Percentiles rank a stretch among this genome's conserved stretches.
Conservation (phyloP, 2,797 vertebrate species). For the Lagodon rhomboides region DNA sequence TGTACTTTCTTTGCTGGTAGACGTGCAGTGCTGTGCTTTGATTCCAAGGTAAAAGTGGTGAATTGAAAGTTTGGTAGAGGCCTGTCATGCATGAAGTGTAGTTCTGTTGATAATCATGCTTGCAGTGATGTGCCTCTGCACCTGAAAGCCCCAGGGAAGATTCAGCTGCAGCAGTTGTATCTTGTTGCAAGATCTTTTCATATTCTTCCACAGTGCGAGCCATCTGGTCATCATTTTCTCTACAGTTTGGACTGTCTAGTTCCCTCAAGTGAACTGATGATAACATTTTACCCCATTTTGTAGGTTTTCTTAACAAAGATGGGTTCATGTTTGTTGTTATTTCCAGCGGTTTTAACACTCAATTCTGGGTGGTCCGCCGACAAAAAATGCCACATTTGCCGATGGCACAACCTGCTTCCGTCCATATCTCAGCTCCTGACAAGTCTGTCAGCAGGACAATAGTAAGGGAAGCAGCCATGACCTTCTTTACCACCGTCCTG, state of each 20-base stretch:
- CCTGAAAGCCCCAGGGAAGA: constrained; percentile 62
- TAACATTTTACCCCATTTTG: constrained; percentile 24
- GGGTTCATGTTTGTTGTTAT: constrained; percentile 46
- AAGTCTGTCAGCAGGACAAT: constrained; percentile 67
- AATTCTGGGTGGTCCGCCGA: constrained; percentile 73
- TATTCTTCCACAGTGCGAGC: constrained; percentile 11
- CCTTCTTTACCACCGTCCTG: constrained; percentile 53
- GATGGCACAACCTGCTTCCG: constrained; percentile 13
- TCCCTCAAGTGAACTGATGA: neutral
- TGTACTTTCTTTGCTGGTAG: constrained; percentile 6
- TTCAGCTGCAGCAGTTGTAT: constrained; percentile 35
- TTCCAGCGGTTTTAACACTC: constrained; percentile 30
- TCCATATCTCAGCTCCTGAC: constrained; percentile 60
- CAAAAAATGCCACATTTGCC: constrained; percentile 57
- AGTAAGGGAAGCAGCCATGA: constrained; percentile 50
- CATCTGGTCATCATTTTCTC: constrained; percentile 39
- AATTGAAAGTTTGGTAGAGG: constrained; percentile 22
- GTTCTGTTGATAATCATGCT: constrained; percentile 30
- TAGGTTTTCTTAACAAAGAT: constrained; percentile 35
- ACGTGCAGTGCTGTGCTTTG: constrained; percentile 4
- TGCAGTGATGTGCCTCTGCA: constrained; percentile 56
- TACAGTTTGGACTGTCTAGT: neutral
- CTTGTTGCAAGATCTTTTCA: constrained; percentile 42
- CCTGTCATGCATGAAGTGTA: constrained; percentile 10
- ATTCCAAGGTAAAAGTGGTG: constrained; percentile 20